Evolutionary conservation across 2,888 invertebrate species (phyloP), one percentile per base, ranked within the genome.

Genomic region (Cremastinae sp.): DNA sequence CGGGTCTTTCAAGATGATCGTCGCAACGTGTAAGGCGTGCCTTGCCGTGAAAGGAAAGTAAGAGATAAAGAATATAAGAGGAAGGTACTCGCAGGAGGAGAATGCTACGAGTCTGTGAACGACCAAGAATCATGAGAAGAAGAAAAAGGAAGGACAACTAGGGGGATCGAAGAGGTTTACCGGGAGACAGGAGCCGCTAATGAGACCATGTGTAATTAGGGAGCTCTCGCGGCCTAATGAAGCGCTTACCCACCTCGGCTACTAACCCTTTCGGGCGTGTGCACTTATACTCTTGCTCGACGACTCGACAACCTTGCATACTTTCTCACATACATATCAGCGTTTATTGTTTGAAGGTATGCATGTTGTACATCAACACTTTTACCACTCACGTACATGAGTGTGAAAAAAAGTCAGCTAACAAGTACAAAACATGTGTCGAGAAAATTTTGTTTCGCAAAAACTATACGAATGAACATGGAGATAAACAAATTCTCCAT

Each of bases 171-270:
- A 28, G 62, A 53, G 64, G 64, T 51, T 41, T 39, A 18, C 71
- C 47, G 79, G 72, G 80, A 83, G 85, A 82, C 85, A 82, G 85
- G 82, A 87, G 87, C 86, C 86, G 88, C 88, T 89, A 89, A 89
- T 89, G 88, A 89, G 89, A 83, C 88, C 87, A 86, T 86, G 86
- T 89, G 89, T 89, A 89, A 89, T 89, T 89, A 89, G 89, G 88
- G 85, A 88, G 87, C 88, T 89, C 89, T 89, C 89, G 89, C 88
- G 89, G 87, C 86, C 89, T 89, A 89, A 89, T 89, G 89, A 89
- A 89, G 89, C 89, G 88, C 89, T 89, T 89, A 89, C 87, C 86
- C 86, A 86, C 85, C 86, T 87, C 85, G 84, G 83, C 84, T 86
- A 84, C 84, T 83, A 82, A 83, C 84, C 85, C 85, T 81, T 65